Base-by-base conservation (phyloP, 2,113 vertebrate species). In the Cynoglossus semilaevis region DNA sequence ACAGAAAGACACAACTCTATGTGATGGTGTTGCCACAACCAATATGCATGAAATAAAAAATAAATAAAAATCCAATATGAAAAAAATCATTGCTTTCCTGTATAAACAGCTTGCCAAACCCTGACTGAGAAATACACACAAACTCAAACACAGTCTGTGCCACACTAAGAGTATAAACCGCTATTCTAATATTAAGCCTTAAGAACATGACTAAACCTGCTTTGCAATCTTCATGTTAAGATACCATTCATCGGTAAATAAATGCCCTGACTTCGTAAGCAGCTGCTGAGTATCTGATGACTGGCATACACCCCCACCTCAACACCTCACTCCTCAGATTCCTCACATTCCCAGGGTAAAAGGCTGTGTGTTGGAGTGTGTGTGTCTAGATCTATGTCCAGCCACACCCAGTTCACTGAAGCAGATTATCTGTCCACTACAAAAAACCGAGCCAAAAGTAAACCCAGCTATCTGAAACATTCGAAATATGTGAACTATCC, bases 281-380 rank as follows among this genome's bases (percentile, higher is more conserved):
- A 77, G 72, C 73, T 77, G 74, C 52, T 29, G 35, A 52, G 41
- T 58, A 58, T 81, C 67, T 64, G 65, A 67, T 75, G 63, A 70
- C 50, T 43, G 59, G 62, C 66, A 80, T 60, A 66, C 3, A 29
- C 63, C 82, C 69, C 71, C 67, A 64, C 46, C 9, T 67, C 62
- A 60, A 29, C 48, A 68, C 38, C 50, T 72, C 51, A 71, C 77
- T 82, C 66, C 67, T 69, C 43, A 80, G 55, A 85, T 88, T 87
- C 81, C 72, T 76, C 15, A 67, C 73, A 83, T 87, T 84, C 84
- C 65, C 58, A 44, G 44, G 46, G 62, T 57, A 56, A 64, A 54
- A 49, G 63, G 54, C 18, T 65, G 34, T 51, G 34, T 14, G 34
- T 37, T n/a, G n/a, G 44, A 29, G 47, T 35, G 14, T 51, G 50